A percentile compares a stretch with the other conserved stretches of the same genome.
These are phyloP conservation scores for Phyllotis vaccarum DNA, from an alignment of 2,797 vertebrate genomes.

Conservation along the genomic window DNA sequence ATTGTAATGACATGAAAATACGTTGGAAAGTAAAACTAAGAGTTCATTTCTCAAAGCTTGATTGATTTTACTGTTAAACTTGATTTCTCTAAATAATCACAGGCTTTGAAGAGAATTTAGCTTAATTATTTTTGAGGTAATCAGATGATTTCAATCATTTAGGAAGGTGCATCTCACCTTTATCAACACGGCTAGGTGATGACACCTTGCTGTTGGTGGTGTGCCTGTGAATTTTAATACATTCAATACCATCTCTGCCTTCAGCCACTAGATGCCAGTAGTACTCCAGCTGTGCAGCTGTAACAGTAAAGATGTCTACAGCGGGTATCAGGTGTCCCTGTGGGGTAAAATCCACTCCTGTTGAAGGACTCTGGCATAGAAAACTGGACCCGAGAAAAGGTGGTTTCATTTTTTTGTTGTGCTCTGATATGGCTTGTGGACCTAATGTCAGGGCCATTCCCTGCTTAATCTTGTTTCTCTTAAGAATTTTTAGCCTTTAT, in stretches of 20 bases:
- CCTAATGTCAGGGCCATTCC: background rate
- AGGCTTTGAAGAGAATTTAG: background rate
- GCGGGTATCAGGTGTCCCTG: background rate
- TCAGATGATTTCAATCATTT: background rate
- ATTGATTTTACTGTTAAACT: background rate
- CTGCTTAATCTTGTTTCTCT: conserved; percentile 2
- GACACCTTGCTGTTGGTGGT: background rate
- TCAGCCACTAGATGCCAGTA: background rate
- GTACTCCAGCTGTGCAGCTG: background rate
- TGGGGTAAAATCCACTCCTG: background rate
- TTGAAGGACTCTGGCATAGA: background rate
- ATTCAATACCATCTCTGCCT: background rate
- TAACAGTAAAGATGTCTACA: background rate
- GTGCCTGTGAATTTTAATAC: background rate
- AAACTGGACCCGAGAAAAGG: background rate
- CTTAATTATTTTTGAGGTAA: background rate
- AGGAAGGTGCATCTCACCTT: background rate
- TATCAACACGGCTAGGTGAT: no score
- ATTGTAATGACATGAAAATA: conserved; percentile 8
- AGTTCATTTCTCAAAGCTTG: background rate
- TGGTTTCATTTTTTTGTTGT: background rate
- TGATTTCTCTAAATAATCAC: conserved; percentile 3
- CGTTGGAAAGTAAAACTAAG: background rate
- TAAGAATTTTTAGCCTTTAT: background rate
- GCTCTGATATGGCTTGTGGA: background rate